Percentiles rank a stretch among this genome's conserved stretches.
Evolutionary conservation across 2,113 vertebrate genomes (phyloP).

Genomic region (Todiramphus saurophagus): DNA sequence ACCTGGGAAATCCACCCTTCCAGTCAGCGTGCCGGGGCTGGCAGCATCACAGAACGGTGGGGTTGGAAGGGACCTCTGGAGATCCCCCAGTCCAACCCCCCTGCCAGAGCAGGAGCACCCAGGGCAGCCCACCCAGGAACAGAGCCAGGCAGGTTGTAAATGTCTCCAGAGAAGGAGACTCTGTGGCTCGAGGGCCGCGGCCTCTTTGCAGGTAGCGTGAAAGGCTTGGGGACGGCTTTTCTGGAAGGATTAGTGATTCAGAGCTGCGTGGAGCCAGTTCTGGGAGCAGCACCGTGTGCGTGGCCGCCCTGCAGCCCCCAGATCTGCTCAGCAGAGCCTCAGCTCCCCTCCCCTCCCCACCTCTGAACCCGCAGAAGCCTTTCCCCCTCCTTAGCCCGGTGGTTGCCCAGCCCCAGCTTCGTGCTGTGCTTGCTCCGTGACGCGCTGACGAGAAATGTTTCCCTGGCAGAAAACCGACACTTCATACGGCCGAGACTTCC

Average conservation of each 20-base stretch:
- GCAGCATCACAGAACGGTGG: no score
- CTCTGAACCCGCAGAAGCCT: not conserved
- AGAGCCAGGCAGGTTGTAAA: no score
- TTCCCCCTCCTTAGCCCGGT: not conserved
- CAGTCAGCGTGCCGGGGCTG: not conserved
- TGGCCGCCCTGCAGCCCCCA: not conserved
- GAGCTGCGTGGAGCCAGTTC: not conserved
- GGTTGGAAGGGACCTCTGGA: no score
- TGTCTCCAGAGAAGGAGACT: no score
- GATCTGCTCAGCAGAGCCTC: not conserved
- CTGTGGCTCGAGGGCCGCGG: not conserved
- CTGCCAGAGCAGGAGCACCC: no score
- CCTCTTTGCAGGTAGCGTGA: not conserved
- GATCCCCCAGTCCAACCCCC: no score
- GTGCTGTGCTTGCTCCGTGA: not conserved
- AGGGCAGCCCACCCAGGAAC: no score
- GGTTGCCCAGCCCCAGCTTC: not conserved
- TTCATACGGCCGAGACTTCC: not conserved
- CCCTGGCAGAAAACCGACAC: not conserved
- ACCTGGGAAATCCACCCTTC: not conserved
- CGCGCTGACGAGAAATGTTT: not conserved
- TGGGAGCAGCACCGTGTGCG: accelerated
- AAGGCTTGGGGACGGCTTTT: not conserved
- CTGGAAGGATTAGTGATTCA: not conserved
- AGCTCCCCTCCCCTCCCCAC: not conserved